phyloP scores from a whole-genome alignment of 2,888 invertebrate species.

The Philaethria dido region DNA sequence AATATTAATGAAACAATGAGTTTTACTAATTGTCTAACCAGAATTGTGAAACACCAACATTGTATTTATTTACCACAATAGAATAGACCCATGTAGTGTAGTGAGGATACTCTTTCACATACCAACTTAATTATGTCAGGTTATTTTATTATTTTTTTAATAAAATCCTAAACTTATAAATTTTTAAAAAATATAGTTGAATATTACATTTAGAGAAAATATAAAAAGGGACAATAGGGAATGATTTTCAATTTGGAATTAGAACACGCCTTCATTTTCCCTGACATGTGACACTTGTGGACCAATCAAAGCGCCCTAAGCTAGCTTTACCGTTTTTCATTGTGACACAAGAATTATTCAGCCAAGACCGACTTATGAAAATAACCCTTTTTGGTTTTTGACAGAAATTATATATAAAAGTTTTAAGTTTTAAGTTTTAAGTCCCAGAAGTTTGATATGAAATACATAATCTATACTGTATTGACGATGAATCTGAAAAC shows the following conservation, averaged over 20 bases:
- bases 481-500: not conserved
- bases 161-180: not conserved
- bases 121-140: not conserved
- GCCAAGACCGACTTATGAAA: not conserved
- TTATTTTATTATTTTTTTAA: not conserved
- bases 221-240: conserved; percentile 22
- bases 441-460: not conserved
- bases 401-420: not conserved
- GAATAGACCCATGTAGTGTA: too few species aligned
- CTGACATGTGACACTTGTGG: conserved; percentile 52
- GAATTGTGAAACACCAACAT: not conserved
- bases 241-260: conserved; percentile 52
- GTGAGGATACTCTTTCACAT: too few species aligned
- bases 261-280: conserved; percentile 50
- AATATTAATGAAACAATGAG: too few species aligned
- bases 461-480: not conserved
- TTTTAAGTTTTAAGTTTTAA: too few species aligned
- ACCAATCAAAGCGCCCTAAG: conserved; percentile 49
- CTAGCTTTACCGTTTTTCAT: conserved; percentile 15
- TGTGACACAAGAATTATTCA: conserved; percentile 20
- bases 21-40: not conserved
- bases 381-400: not conserved
- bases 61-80: not conserved
- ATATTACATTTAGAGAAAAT: not conserved
- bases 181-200: not conserved